Percentiles rank a stretch among this genome's conserved stretches.
Conservation (phyloP, 2,888 invertebrate species). For the Leptothorax acervorum region DNA sequence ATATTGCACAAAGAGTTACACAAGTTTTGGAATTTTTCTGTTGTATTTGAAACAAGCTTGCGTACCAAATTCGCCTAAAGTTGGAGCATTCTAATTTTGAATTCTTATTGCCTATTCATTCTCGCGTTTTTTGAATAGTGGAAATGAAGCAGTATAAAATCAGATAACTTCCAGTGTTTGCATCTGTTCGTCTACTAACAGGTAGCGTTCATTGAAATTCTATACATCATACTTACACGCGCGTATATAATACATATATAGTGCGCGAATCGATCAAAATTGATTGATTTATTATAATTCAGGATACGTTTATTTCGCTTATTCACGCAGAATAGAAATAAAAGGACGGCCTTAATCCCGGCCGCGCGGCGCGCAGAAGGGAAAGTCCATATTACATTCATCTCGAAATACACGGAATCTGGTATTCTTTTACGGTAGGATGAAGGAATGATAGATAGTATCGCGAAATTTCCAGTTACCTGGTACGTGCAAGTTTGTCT, state of each 20-base stretch:
- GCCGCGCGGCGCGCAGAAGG: conserved; percentile 37
- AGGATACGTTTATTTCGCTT: background rate
- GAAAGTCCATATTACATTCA: conserved; percentile 62
- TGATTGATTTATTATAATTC: conserved; percentile 27
- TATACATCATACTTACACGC: background rate
- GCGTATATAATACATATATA: background rate
- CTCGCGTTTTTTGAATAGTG: background rate
- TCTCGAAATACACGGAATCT: conserved; percentile 45
- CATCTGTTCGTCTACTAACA: background rate
- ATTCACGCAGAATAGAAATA: background rate
- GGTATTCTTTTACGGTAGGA: conserved; percentile 60
- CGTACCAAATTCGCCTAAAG: background rate
- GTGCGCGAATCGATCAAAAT: conserved; percentile 4
- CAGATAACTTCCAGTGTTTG: background rate
- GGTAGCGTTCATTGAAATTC: background rate
- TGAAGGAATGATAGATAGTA: conserved; percentile 71
- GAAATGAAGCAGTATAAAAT: background rate
- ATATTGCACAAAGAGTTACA: background rate
- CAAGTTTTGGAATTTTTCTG: conserved; percentile 13
- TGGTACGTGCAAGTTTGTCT: conserved; percentile 60
- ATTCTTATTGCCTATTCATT: background rate
- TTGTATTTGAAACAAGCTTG: conserved; percentile 1
- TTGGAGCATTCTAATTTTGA: background rate
- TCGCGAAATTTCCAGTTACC: conserved; percentile 55
- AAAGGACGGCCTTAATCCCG: conserved; percentile 58